Base-by-base conservation (phyloP, 2,113 vertebrate genomes). In the Carettochelys insculpta region DNA sequence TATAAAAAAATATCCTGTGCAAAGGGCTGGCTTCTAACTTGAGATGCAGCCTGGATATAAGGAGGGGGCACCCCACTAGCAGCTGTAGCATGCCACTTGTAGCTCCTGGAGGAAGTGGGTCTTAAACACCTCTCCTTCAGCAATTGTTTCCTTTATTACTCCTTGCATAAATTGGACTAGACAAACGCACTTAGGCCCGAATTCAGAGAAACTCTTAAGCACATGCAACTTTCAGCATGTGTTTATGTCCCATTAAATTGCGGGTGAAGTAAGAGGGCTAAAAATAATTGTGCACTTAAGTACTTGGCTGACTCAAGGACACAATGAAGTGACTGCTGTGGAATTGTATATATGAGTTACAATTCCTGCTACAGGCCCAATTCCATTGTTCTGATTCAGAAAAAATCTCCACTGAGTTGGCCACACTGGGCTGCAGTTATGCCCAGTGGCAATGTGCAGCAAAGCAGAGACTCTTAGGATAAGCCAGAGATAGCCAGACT, bases 41-140 rank as follows among this genome's bases (percentile, higher is more conserved):
- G 13, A 34, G 86, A 34, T 34, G 31, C 51, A 53, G 47, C 0
- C 0, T 34, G 1, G 31, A 22, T 2, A 0, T 41, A 71, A 71
- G 78, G 48, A 48, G 61, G 19, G 19, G 29, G 34, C 11, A 13
- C n/a, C n/a, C n/a, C n/a, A n/a, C n/a, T n/a, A 19, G 34, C 38
- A 76, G 45, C 53, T 76, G 71, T 82, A 84, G 6, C 24, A 41
- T 45, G 34, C 20, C 16, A 78, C 43, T 34, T 89, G 87, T 47
- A 91, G 58, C 17, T 79, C 45, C 54, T 41, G n/a, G 38, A 85
- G 50, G 75, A 56, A 86, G 75, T 1, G 10, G 4, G 45, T n/a
- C n/a, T 82, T 61, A 53, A 14, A 79, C 48, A 41, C 68, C 34
- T 16, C 58, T 65, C 31, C 17, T 8, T 29, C 19, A 31, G 27